phyloP scores from a whole-genome alignment of 2,888 invertebrate species.

The Synanthedon vespiformis region DNA sequence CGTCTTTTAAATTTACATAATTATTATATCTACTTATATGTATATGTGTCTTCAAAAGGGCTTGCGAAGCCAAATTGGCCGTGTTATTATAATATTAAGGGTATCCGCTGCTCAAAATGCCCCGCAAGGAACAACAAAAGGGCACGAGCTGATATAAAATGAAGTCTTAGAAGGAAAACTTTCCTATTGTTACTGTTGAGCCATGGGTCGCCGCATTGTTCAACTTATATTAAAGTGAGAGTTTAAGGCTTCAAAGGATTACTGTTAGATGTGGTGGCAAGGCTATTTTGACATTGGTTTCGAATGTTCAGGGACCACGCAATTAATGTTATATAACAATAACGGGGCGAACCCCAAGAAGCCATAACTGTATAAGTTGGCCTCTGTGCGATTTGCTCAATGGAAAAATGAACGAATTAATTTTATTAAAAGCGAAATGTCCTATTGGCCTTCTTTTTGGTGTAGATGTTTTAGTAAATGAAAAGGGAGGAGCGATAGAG shows the following conservation, averaged over 20 bases:
- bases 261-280: slow-evolving; percentile 31
- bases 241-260: slow-evolving; percentile 61
- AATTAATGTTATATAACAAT: slow-evolving; percentile 9
- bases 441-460: too few species aligned
- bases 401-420: too few species aligned
- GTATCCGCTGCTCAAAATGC: slow-evolving; percentile 21
- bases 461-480: too few species aligned
- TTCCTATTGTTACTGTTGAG: slow-evolving; percentile 53
- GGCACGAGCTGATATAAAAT: slow-evolving; percentile 39
- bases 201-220: slow-evolving; percentile 54
- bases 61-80: slow-evolving; percentile 27
- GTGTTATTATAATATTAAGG: slow-evolving; percentile 35
- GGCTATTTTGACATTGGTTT: slow-evolving; percentile 28
- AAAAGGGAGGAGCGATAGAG: too few species aligned
- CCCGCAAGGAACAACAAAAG: slow-evolving; percentile 25
- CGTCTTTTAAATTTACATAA: too few species aligned
- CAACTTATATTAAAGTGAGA: slow-evolving; percentile 59
- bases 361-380: too few species aligned
- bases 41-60: neutral
- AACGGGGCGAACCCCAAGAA: too few species aligned
- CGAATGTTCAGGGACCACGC: slow-evolving; percentile 23
- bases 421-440: too few species aligned
- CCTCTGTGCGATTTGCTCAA: too few species aligned
- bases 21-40: too few species aligned
- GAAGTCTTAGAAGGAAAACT: slow-evolving; percentile 57